Evolutionary conservation across 2,113 vertebrate genomes (phyloP), one percentile per base, ranked within the genome.

Genomic region (Lepus europaeus): DNA sequence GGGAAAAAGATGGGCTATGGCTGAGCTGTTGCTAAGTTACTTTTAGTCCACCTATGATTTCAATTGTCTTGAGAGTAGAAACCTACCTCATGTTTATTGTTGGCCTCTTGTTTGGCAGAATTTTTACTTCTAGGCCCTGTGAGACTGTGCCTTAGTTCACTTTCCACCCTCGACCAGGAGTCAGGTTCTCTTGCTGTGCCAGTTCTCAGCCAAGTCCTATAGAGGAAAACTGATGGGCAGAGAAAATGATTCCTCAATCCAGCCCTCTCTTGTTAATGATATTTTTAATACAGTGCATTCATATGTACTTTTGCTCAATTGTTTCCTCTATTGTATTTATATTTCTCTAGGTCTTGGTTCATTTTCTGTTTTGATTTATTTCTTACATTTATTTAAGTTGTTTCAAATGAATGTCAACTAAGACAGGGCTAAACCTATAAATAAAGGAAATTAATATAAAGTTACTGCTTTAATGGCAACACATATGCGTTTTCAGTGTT

Each of bases 291-390:
- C 70, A 72, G 64, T 81, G 89, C 90, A 69, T 39, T 63, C 11
- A 51, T 76, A 61, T 90, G 92, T 81, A 93, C 51, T 92, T 87
- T 4, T 14, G 19, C 33, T 20, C 10, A 23, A 9, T 56, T 74
- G 51, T 90, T 82, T 27, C 27, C 45, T 29, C 66, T 87, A 29
- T 68, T 91, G 23, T 36, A 68, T 81, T 39, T 94, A 5, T 70
- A 83, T 69, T 92, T 93, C 72, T 13, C 63, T 84, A 87, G 13
- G 20, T 9, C 39, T 39, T 68, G 27, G 64, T 53, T 93, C 78
- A 33, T 82, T 69, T 93, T 81, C 23, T 69, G n/a, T 90, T 95
- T 63, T 77, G 73, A n/a, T 95, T 90, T 61, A 63, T 68, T 95
- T 95, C 63, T 90, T 88, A 69, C 23, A 27, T 78, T 72, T 61